Evolutionary conservation across 2,113 vertebrate genomes (phyloP).

Genomic region (Micromys minutus): DNA sequence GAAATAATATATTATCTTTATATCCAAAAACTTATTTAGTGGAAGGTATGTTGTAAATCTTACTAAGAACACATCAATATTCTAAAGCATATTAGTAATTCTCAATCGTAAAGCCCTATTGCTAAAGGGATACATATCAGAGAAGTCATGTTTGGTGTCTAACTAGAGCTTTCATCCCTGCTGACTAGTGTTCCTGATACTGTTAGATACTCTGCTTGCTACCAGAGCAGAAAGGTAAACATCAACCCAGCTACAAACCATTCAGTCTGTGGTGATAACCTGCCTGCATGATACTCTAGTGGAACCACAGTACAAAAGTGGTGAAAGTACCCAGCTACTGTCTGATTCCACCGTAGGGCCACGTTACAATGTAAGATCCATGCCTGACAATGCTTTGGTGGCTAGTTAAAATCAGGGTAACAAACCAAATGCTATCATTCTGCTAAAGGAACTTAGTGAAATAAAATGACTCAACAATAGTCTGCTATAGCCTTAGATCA

Average conservation of each 20-base stretch:
- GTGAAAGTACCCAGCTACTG: too few species aligned
- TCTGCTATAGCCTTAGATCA: not conserved
- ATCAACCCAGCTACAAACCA: not conserved
- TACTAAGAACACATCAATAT: not conserved
- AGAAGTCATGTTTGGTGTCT: not conserved
- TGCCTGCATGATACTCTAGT: not conserved
- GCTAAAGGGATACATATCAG: not conserved
- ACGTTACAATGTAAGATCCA: not conserved
- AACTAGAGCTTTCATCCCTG: not conserved
- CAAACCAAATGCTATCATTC: not conserved
- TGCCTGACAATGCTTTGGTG: not conserved
- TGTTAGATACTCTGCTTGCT: not conserved
- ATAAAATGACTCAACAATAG: not conserved
- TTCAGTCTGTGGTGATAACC: not conserved
- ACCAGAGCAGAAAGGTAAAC: not conserved
- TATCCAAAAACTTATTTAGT: not conserved
- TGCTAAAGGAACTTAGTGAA: not conserved
- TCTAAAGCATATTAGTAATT: not conserved
- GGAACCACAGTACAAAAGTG: not conserved
- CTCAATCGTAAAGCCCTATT: not conserved
- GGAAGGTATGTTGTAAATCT: not conserved
- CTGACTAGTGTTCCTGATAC: too few species aligned
- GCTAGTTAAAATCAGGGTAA: not conserved
- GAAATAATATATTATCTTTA: not conserved
- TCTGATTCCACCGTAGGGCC: not conserved